Conservation (phyloP, 1,140 invertebrate genomes). For the Pteromalus puparum region DNA sequence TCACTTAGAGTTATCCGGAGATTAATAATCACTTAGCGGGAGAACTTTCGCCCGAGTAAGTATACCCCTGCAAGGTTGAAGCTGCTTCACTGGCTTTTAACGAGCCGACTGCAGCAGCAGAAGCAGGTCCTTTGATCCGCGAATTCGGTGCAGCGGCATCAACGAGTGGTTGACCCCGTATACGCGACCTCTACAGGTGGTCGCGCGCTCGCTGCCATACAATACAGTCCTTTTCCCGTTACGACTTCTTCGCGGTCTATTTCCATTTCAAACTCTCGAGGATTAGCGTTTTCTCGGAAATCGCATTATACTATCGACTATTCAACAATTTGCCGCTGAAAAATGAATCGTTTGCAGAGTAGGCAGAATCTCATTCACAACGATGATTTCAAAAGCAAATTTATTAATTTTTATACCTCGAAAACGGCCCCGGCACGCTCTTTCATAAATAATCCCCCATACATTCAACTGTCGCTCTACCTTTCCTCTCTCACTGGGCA, state of each 20-base stretch:
- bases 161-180: neutral
- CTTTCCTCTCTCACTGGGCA: neutral
- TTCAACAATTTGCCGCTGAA: neutral
- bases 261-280: neutral
- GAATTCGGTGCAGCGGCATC: neutral
- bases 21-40: conserved; percentile 23
- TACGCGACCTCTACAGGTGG: conserved; percentile 11
- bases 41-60: neutral
- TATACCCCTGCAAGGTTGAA: neutral
- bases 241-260: neutral
- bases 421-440: neutral
- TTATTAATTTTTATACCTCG: neutral
- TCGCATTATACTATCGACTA: neutral
- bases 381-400: neutral
- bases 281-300: neutral
- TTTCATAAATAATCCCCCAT: neutral
- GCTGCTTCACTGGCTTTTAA: conserved; percentile 7
- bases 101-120: neutral
- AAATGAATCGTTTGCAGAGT: neutral
- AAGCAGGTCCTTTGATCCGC: conserved; percentile 14
- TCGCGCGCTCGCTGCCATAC: neutral
- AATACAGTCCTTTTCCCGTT: too few species aligned
- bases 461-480: conserved; percentile 20
- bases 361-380: neutral
- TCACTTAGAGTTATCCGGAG: neutral